Evolutionary conservation across 2,113 vertebrate species (phyloP), one percentile per base, ranked within the genome.

Genomic region (Phycodurus eques): DNA sequence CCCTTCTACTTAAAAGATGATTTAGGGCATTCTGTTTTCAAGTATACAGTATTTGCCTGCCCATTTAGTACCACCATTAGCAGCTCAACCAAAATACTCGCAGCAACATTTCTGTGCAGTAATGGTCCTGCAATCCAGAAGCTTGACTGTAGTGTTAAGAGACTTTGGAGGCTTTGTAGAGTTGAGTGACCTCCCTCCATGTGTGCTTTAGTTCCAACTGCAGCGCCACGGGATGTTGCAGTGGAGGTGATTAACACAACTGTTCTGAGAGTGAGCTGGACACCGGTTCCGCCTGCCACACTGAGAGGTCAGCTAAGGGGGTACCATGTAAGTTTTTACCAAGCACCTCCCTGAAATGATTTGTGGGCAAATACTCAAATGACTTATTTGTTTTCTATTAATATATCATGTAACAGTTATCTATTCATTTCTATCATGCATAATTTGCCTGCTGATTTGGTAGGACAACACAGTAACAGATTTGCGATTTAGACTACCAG

Each of bases 291-390:
- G 6, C 92, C 93, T 79, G 93, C 93, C 80, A 92, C 93, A 78
- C 91, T 98, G 51, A 93, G 93, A 60, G 98, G 98, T 31, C 95
- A 94, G 77, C 93, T 98, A 7, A 91, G 83, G 77, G 98, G 98
- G 68, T 97, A 99, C 83, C 92, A 92, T 91, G 98, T 99, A 84
- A 90, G 89, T 90, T 66, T 27, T 27, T 31, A 2, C 35, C 1
- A 53, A 63, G 13, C 39, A 33, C 56, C 13, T 33, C 44, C 17
- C 10, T 4, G 33, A 19, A 72, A 62, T 42, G 7, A 33, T 53
- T 53, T 54, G 31, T 35, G 22, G 3, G 15, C 27, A 65, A n/a
- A 57, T 57, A 20, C 8, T 59, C 5, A 59, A 61, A 35, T 12
- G 7, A 60, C 11, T 22, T 59, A 22, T n/a, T 2, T 22, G n/a